Conservation (phyloP, 2,888 invertebrate species). For the Diarsia brunnea region DNA sequence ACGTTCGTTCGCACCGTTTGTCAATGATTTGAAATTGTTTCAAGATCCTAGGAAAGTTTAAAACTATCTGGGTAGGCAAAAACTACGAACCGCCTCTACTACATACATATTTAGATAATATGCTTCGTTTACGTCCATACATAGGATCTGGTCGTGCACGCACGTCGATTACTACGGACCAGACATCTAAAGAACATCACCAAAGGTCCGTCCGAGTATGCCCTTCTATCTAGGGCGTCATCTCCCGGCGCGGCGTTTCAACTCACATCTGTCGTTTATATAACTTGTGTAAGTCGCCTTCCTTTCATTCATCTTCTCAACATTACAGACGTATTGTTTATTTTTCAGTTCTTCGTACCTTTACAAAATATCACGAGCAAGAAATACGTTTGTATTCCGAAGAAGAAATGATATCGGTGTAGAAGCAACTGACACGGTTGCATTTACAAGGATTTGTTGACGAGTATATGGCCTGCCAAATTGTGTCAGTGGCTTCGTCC, state of each 20-base stretch:
- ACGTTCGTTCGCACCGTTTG: neutral
- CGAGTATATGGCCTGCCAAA: conserved; percentile 40
- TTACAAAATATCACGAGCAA: conserved; percentile 8
- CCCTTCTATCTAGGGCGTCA: neutral
- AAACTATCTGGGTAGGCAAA: neutral
- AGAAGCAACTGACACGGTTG: conserved; percentile 22
- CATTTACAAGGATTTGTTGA: conserved; percentile 34
- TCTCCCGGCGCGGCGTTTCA: neutral
- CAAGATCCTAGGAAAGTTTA: neutral
- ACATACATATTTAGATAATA: neutral
- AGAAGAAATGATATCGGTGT: conserved; percentile 28
- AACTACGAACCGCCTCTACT: neutral
- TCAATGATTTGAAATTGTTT: neutral
- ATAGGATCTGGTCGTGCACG: neutral
- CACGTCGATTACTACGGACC: neutral
- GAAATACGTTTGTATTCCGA: conserved; percentile 11
- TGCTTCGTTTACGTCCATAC: neutral
- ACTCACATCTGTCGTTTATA: neutral
- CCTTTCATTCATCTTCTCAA: conserved; percentile 6
- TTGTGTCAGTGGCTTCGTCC: conserved; percentile 34
- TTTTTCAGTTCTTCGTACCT: conserved; percentile 12
- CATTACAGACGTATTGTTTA: neutral
- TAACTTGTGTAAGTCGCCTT: neutral
- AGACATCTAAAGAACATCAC: neutral
- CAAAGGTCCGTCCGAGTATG: neutral